These are phyloP conservation scores for Trachymyrmex cornetzi DNA, from an alignment of 1,140 invertebrate genomes.

Conservation along the genomic window DNA sequence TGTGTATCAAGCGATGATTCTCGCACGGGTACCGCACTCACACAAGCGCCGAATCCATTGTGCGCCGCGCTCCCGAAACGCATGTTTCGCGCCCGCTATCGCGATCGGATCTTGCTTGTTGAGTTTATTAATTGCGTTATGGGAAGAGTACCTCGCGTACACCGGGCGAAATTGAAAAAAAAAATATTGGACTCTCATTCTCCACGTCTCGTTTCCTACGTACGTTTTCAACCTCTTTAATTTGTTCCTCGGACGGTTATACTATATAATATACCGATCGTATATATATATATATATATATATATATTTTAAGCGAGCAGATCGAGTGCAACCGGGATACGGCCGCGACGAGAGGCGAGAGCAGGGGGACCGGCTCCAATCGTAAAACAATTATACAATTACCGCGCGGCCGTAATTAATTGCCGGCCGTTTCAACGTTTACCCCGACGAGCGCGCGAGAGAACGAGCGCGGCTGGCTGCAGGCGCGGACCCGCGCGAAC, in stretches of 20 bases:
- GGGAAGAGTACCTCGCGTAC: slow-evolving; percentile 77
- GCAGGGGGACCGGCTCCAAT: slow-evolving; percentile 64
- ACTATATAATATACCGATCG: not conserved
- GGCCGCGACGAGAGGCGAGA: not conserved
- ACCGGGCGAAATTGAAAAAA: slow-evolving; percentile 80
- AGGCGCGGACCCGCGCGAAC: slow-evolving; percentile 53
- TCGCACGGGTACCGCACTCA: slow-evolving; percentile 27
- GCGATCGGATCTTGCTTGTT: slow-evolving; percentile 83
- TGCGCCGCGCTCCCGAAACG: slow-evolving; percentile 69
- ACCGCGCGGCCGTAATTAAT: slow-evolving; percentile 81
- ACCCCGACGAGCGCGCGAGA: slow-evolving; percentile 67
- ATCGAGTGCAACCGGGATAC: slow-evolving; percentile 8
- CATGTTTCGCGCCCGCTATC: slow-evolving; percentile 76
- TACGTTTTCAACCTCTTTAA: not conserved
- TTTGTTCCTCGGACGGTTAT: not conserved
- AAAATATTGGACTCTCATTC: slow-evolving; percentile 20
- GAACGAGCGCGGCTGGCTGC: slow-evolving; percentile 52
- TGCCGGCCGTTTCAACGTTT: slow-evolving; percentile 78
- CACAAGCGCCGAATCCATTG: slow-evolving; percentile 74
- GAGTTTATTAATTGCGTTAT: slow-evolving; percentile 84
- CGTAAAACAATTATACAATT: slow-evolving; percentile 84
- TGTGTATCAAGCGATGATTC: slow-evolving; percentile 75
- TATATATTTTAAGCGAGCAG: slow-evolving; percentile 21
- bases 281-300: not conserved
- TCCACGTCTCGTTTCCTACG: not conserved